Conservation (phyloP, 2,888 invertebrate species). For the Drosophila algonquin region DNA sequence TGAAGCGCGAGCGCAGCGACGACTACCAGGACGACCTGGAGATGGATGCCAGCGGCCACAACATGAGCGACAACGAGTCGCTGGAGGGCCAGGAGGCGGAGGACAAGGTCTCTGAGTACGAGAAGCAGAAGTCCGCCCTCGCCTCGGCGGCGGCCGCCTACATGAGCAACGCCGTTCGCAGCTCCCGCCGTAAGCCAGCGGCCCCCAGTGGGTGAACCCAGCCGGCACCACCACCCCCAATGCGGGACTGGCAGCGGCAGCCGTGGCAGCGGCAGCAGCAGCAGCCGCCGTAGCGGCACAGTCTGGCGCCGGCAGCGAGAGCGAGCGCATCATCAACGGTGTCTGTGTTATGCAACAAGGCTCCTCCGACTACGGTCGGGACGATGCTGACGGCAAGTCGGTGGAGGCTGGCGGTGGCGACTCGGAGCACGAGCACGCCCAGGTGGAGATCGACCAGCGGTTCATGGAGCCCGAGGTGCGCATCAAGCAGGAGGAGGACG, state of each 20-base stretch:
- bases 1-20: constrained; percentile 89
- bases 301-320: constrained; percentile 82
- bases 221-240: constrained; percentile 62
- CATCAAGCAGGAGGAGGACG: constrained; percentile 82
- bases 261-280: constrained; percentile 79
- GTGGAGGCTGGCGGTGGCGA: constrained; percentile 48
- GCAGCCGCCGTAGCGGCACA: constrained; percentile 31
- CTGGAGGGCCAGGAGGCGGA: constrained; percentile 69
- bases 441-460: constrained; percentile 79
- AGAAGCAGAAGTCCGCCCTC: constrained; percentile 65
- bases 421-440: constrained; percentile 67
- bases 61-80: constrained; percentile 82
- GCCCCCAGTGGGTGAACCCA: constrained; percentile 98
- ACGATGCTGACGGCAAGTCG: constrained; percentile 86
- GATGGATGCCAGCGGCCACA: constrained; percentile 84
- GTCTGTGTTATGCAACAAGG: constrained; percentile 94
- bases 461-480: constrained; percentile 83
- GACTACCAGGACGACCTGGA: constrained; percentile 88
- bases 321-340: constrained; percentile 96
- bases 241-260: constrained; percentile 30
- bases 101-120: constrained; percentile 82
- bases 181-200: constrained; percentile 94
- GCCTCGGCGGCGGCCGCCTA: constrained; percentile 68
- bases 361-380: constrained; percentile 87
- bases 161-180: constrained; percentile 69